Base-by-base conservation (phyloP, 2,888 invertebrate species). In the Drosophila neonasuta region DNA sequence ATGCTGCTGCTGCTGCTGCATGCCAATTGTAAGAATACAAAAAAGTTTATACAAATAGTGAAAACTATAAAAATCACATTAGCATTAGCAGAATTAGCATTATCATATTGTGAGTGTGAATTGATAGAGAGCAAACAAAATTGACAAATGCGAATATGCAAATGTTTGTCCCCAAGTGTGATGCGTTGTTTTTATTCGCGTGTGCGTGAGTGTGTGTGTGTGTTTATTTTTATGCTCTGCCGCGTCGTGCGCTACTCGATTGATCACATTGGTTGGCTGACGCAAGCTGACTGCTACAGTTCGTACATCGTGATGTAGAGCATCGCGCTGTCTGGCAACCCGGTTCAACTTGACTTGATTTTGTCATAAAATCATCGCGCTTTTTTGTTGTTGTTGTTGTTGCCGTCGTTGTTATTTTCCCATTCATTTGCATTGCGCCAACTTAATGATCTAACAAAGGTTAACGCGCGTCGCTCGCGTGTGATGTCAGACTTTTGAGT, bases 401-500 rank as follows among this genome's bases (percentile, higher is more conserved):
- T 44, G 20, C 9, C 10, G 30, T 66, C 65, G 39, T 44, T 60
- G 39, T 51, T 42, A 34, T 20, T 50, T 58, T 60, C 15, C 17
- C 46, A 66, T 57, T 42, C 50, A 71, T 74, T 77, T 77, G 77
- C 68, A 71, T 65, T 71, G 68, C 52, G 74, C 13, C 64, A 71
- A 48, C 64, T 64, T 65, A 77, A 77, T 74, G 77, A 74, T 74
- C 71, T 60, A 66, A 64, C 84, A 78, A 80, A 74, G 84, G 84
- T 77, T 80, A 65, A 56, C 41, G 15, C 61, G 56, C 73, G 49
- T 59, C 68, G 66, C 30, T 59, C 15, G 59, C 62, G 58, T 83
- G 74, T 82, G 81, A 82, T 86, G 81, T 82, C 81, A 82, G 84
- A 80, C 74, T 57, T 76, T 71, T 61, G 68, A 68, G 74, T 77